These are phyloP conservation scores for Amblyjoppa fuscipennis DNA, from an alignment of 2,888 invertebrate genomes.

Conservation along the genomic window DNA sequence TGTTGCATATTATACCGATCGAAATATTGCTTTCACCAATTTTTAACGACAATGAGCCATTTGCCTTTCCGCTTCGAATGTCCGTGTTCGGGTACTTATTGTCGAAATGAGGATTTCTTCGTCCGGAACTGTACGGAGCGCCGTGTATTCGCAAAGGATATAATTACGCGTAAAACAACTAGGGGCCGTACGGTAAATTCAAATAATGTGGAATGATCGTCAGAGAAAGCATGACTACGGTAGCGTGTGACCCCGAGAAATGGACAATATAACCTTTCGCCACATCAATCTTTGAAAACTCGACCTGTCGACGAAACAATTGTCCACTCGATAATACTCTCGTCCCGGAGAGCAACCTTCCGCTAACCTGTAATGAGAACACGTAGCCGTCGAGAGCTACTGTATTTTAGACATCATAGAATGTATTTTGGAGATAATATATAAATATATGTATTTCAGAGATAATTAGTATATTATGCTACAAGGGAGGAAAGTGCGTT, in stretches of 20 bases:
- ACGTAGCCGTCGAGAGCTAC: neutral
- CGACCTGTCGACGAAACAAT: neutral
- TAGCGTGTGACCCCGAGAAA: neutral
- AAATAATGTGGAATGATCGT: slow-evolving; percentile 6
- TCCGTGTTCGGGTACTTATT: neutral
- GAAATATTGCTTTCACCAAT: slow-evolving; percentile 48
- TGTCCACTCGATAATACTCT: neutral
- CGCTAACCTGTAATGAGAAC: neutral
- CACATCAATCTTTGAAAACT: neutral
- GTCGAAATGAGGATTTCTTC: slow-evolving; percentile 42
- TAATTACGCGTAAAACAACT: slow-evolving; percentile 8
- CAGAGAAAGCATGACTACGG: slow-evolving; percentile 44
- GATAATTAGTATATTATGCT: too few species aligned
- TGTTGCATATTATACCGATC: neutral
- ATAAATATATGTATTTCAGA: too few species aligned
- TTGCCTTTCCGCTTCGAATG: neutral
- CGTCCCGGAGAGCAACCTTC: neutral
- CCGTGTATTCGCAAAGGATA: slow-evolving; percentile 20
- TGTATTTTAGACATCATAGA: neutral
- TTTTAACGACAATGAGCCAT: slow-evolving; percentile 39
- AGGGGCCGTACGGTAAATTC: slow-evolving; percentile 32
- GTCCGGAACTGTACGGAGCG: slow-evolving; percentile 1
- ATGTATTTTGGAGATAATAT: neutral
- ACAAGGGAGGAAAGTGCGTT: too few species aligned
- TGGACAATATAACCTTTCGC: neutral